Evolutionary conservation across 1,140 invertebrate genomes (phyloP).

Genomic region (Musca domestica): DNA sequence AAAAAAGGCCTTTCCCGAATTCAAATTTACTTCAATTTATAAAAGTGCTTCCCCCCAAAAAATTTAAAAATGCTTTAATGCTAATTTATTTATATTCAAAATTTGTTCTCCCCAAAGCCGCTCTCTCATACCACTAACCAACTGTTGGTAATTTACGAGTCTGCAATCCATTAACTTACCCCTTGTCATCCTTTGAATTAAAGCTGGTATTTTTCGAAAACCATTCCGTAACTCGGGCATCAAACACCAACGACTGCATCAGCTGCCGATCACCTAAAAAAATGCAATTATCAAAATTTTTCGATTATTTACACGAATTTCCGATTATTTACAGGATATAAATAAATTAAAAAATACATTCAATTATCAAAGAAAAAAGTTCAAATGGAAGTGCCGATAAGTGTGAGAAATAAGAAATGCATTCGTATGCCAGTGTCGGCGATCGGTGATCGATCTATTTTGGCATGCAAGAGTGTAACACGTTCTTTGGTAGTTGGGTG

Average conservation of each 20-base stretch:
- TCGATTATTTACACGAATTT: not conserved
- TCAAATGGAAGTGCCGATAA: not conserved
- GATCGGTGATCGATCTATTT: not conserved
- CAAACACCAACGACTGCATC: slow-evolving; percentile 79
- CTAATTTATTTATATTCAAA: too few relatives aligned
- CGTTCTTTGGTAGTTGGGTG: too few relatives aligned
- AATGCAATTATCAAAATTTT: not conserved
- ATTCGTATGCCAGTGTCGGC: not conserved
- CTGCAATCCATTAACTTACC: slow-evolving; percentile 64
- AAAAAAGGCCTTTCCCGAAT: too few relatives aligned
- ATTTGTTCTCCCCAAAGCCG: too few relatives aligned
- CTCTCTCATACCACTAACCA: too few relatives aligned
- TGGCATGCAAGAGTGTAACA: not conserved
- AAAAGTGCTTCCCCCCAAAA: too few relatives aligned
- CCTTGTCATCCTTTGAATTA: slow-evolving; percentile 66
- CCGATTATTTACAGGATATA: not conserved
- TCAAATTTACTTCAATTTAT: too few relatives aligned
- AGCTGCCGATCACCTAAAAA: slow-evolving; percentile 77
- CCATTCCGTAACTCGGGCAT: slow-evolving; percentile 82
- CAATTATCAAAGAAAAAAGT: not conserved
- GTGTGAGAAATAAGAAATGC: not conserved
- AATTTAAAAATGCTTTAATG: too few relatives aligned
- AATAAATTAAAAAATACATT: not conserved
- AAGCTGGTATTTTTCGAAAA: slow-evolving; percentile 72
- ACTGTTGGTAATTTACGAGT: too few relatives aligned